phyloP scores from a whole-genome alignment of 1,140 invertebrate species.

The Ceratoteleas bidentatus region DNA sequence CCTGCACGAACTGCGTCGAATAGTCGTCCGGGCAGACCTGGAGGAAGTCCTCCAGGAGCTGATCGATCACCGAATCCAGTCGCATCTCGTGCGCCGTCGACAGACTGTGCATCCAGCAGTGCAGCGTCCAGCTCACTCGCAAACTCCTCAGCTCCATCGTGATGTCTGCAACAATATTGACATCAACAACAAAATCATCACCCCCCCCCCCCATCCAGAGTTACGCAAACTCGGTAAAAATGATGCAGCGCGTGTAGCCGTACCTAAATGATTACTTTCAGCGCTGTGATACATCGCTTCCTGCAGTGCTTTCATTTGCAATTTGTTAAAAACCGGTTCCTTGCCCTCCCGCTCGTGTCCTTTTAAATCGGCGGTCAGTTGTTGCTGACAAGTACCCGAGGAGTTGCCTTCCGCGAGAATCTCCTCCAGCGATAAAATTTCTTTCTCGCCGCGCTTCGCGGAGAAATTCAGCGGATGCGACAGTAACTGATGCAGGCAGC shows the following conservation, averaged over 20 bases:
- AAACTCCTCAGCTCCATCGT: slow-evolving; percentile 91
- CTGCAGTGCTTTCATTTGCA: slow-evolving; percentile 91
- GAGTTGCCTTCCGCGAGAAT: slow-evolving; percentile 91
- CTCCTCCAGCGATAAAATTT: slow-evolving; percentile 93
- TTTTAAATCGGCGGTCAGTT: slow-evolving; percentile 74
- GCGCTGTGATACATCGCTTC: slow-evolving; percentile 96
- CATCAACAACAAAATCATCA: background rate
- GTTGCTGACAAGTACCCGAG: slow-evolving; percentile 72
- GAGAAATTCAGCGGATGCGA: slow-evolving; percentile 86
- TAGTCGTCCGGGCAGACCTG: slow-evolving; percentile 92
- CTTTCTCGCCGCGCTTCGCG: slow-evolving; percentile 84
- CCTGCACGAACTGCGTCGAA: slow-evolving; percentile 93
- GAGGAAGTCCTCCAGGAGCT: slow-evolving; percentile 93
- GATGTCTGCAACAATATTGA: slow-evolving; percentile 83
- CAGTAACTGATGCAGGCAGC: slow-evolving; percentile 88
- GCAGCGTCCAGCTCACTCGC: slow-evolving; percentile 93
- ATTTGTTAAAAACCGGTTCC: slow-evolving; percentile 87
- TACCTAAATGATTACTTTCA: slow-evolving; percentile 93
- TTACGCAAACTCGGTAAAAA: no score
- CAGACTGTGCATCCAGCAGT: slow-evolving; percentile 95
- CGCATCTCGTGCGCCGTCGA: slow-evolving; percentile 91
- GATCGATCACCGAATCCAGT: slow-evolving; percentile 93
- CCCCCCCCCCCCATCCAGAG: no score
- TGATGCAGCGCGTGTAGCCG: slow-evolving; percentile 43
- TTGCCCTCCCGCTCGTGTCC: slow-evolving; percentile 78